These are phyloP conservation scores for Melanostoma mellinum DNA, from an alignment of 2,888 invertebrate genomes.

Conservation along the genomic window DNA sequence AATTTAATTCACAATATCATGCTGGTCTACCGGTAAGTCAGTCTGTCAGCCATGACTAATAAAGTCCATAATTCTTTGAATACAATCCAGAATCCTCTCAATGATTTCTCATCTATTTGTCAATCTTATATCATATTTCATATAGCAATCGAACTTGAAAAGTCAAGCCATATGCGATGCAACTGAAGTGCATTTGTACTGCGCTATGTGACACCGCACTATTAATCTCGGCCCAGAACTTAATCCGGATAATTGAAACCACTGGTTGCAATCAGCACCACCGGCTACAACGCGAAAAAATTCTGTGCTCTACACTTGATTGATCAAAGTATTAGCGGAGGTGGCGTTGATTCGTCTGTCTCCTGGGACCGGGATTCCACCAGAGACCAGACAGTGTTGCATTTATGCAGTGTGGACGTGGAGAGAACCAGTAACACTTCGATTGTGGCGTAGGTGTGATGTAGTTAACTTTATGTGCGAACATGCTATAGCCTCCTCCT, in stretches of 20 bases:
- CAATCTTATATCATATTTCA: slow-evolving; percentile 29
- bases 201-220: slow-evolving; percentile 25
- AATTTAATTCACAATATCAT: slow-evolving; percentile 1
- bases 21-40: slow-evolving; percentile 6
- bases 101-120: slow-evolving; percentile 25
- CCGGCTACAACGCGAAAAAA: slow-evolving; percentile 9
- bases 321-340: slow-evolving; percentile 45
- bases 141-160: slow-evolving; percentile 32
- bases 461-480: slow-evolving; percentile 69
- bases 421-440: slow-evolving; percentile 22
- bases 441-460: slow-evolving; percentile 58
- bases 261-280: slow-evolving; percentile 47
- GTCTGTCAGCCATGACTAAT: slow-evolving; percentile 23
- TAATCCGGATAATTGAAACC: slow-evolving; percentile 65
- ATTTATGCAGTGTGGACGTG: slow-evolving; percentile 39
- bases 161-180: slow-evolving; percentile 13
- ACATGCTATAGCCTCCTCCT: slow-evolving; percentile 47
- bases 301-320: slow-evolving; percentile 57
- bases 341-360: slow-evolving; percentile 20
- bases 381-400: slow-evolving; percentile 38
- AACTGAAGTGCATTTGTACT: slow-evolving; percentile 1
- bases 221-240: slow-evolving; percentile 59
- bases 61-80: neutral
- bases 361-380: neutral
- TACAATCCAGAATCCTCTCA: slow-evolving; percentile 22